These are phyloP conservation scores for Plagodis dolabraria DNA, from an alignment of 2,888 invertebrate genomes.

Conservation along the genomic window DNA sequence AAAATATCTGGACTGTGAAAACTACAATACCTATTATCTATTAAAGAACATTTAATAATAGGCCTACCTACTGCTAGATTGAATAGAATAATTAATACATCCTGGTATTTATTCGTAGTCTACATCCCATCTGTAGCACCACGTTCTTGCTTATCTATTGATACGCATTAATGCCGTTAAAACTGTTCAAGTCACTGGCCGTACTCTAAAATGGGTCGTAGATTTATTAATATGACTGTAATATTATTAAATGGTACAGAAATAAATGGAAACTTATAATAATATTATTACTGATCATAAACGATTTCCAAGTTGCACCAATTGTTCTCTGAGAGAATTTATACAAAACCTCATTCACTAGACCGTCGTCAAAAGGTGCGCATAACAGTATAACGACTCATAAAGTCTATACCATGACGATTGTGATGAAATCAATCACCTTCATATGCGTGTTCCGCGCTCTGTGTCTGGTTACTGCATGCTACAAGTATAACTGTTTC, in stretches of 20 bases:
- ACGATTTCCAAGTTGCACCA: not conserved
- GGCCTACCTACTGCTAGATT: too few relatives aligned
- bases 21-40: too few relatives aligned
- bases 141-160: too few relatives aligned
- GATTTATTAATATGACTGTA: too few relatives aligned
- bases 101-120: too few relatives aligned
- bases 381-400: conserved; percentile 34
- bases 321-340: conserved; percentile 3
- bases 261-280: not conserved
- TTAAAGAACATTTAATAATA: too few relatives aligned
- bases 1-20: too few relatives aligned
- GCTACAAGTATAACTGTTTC: conserved; percentile 17
- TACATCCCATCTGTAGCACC: too few relatives aligned
- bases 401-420: conserved; percentile 53
- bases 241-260: not conserved
- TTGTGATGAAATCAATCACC: conserved; percentile 34
- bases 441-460: conserved; percentile 20
- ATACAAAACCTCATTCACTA: conserved; percentile 32
- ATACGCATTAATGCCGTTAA: too few relatives aligned
- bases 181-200: too few relatives aligned
- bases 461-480: conserved; percentile 4
- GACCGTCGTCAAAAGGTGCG: conserved; percentile 47
- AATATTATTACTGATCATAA: not conserved
- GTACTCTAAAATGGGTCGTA: too few relatives aligned
- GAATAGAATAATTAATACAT: too few relatives aligned